These are phyloP conservation scores for Zele albiditarsus DNA, from an alignment of 2,888 invertebrate genomes.

Conservation along the genomic window DNA sequence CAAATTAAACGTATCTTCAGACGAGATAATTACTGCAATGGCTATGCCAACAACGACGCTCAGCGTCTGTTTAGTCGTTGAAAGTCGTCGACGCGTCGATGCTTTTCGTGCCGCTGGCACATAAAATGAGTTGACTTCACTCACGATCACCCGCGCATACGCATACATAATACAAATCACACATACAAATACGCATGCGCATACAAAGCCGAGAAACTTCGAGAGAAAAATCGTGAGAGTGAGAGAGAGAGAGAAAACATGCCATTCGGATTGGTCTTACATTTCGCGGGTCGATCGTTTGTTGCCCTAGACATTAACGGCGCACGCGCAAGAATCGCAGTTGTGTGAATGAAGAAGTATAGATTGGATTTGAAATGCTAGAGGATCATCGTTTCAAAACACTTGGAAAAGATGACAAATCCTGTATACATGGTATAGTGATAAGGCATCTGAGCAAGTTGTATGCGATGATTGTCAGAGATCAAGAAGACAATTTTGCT, in stretches of 20 bases:
- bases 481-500: too few species aligned
- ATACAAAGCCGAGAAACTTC: neutral
- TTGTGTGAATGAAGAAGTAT: neutral
- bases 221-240: too few species aligned
- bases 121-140: conserved; percentile 30
- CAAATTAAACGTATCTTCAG: too few species aligned
- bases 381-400: conserved; percentile 14
- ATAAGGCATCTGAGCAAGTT: too few species aligned
- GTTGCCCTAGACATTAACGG: conserved; percentile 53
- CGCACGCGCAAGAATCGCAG: conserved; percentile 56
- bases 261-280: conserved; percentile 53
- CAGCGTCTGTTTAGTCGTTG: conserved; percentile 47
- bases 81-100: conserved; percentile 51
- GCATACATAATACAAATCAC: conserved; percentile 19
- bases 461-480: too few species aligned
- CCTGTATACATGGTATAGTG: too few species aligned
- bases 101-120: conserved; percentile 40
- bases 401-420: too few species aligned
- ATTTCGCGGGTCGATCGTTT: conserved; percentile 69
- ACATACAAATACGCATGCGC: neutral
- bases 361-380: neutral
- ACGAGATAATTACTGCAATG: neutral
- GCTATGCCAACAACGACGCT: conserved; percentile 46
- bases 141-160: conserved; percentile 27
- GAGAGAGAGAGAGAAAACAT: neutral